A percentile compares a stretch with the other conserved stretches of the same genome.
Evolutionary conservation across 2,797 vertebrate genomes (phyloP).

Genomic region (Heteromormyrus szaboi): DNA sequence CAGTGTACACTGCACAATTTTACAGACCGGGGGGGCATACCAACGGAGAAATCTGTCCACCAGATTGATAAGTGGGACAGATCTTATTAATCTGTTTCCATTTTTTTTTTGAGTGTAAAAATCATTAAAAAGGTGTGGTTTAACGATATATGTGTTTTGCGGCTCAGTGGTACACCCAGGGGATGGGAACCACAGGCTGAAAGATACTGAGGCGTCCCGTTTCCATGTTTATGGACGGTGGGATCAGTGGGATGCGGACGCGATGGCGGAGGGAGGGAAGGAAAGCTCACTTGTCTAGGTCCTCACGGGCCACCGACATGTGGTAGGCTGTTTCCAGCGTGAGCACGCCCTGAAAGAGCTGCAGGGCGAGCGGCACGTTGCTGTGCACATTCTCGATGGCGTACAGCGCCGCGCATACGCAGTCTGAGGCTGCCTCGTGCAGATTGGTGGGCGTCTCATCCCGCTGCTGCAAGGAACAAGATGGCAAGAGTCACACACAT

Average conservation of each 20-base stretch:
- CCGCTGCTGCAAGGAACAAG: slow-evolving; percentile 67
- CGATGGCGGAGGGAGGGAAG: not conserved
- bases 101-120: not conserved
- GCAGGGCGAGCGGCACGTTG: slow-evolving; percentile 77
- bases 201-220: not conserved
- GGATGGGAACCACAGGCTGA: not conserved
- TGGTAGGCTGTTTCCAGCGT: slow-evolving; percentile 93
- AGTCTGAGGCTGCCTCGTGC: slow-evolving; percentile 90
- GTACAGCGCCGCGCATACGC: slow-evolving; percentile 89
- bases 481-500: not conserved
- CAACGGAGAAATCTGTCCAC: not conserved
- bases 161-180: not conserved
- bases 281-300: slow-evolving; percentile 84
- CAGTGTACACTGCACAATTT: not conserved
- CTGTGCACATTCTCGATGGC: slow-evolving; percentile 93
- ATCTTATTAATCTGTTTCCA: not conserved
- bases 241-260: not conserved
- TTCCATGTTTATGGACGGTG: not conserved
- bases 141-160: not conserved
- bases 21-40: not conserved
- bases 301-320: slow-evolving; percentile 94
- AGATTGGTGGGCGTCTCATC: slow-evolving; percentile 90
- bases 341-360: slow-evolving; percentile 91
- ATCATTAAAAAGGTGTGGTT: not conserved
- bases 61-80: not conserved